Evolutionary conservation across 2,797 vertebrate genomes (phyloP).

Genomic region (Squalus acanthias): DNA sequence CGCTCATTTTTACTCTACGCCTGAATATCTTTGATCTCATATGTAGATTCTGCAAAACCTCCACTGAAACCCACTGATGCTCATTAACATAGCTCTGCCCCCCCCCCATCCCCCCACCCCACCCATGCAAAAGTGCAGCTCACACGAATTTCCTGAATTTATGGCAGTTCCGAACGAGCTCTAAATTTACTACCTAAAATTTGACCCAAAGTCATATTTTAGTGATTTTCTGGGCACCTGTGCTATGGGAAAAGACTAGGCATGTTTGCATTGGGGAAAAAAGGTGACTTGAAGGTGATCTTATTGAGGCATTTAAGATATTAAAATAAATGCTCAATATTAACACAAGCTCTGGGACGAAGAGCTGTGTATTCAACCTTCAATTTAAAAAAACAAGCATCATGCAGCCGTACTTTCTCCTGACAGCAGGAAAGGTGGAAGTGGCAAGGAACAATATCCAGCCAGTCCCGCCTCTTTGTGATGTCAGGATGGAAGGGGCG

Average conservation of each 20-base stretch:
- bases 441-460: not conserved
- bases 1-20: too few species aligned
- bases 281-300: not conserved
- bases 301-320: not conserved
- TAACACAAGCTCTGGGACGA: not conserved
- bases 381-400: not conserved
- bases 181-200: not conserved
- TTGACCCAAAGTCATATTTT: not conserved
- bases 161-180: not conserved
- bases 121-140: too few species aligned
- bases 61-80: too few species aligned
- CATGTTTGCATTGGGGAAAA: not conserved
- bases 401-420: not conserved
- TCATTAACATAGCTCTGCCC: too few species aligned
- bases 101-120: too few species aligned
- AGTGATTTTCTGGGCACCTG: not conserved
- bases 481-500: not conserved
- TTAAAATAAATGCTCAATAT: too few species aligned
- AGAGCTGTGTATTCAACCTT: not conserved
- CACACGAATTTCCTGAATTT: too few species aligned
- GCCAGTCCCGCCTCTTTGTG: not conserved
- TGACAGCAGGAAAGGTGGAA: not conserved
- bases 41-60: too few species aligned
- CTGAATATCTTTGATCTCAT: too few species aligned
- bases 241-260: not conserved